Evolutionary conservation across 2,888 invertebrate genomes (phyloP).

Genomic region (Philonicus albiceps): DNA sequence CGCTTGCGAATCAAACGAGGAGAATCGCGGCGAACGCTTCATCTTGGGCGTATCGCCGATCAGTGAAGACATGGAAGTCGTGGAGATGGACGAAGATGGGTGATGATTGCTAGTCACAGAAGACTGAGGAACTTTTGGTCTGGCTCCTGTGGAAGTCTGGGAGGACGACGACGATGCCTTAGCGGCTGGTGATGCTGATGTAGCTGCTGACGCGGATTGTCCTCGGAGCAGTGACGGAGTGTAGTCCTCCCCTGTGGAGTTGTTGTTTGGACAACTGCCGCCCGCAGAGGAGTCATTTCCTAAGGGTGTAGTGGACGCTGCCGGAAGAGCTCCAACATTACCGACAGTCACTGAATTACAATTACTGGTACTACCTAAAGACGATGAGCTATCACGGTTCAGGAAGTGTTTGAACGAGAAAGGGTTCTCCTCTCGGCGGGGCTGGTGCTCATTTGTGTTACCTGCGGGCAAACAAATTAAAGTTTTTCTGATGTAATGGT

Average conservation of each 20-base stretch:
- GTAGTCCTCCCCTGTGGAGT: neutral
- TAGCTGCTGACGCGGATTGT: neutral
- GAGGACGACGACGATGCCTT: slow-evolving; percentile 43
- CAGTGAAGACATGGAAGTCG: slow-evolving; percentile 45
- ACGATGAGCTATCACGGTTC: slow-evolving; percentile 67
- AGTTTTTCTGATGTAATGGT: neutral
- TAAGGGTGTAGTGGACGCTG: slow-evolving; percentile 45
- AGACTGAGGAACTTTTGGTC: slow-evolving; percentile 74
- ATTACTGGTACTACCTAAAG: slow-evolving; percentile 37
- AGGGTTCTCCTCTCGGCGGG: slow-evolving; percentile 72
- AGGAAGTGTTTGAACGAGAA: slow-evolving; percentile 88
- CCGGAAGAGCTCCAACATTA: slow-evolving; percentile 36
- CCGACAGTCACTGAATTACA: slow-evolving; percentile 4
- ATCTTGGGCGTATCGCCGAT: slow-evolving; percentile 56
- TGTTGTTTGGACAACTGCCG: neutral
- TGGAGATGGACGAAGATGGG: slow-evolving; percentile 46
- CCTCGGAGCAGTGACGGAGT: neutral
- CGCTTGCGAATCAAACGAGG: slow-evolving; percentile 64
- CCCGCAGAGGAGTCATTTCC: neutral
- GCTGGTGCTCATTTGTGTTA: slow-evolving; percentile 43
- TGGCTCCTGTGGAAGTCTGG: slow-evolving; percentile 71
- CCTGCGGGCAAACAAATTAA: neutral
- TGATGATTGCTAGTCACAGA: slow-evolving; percentile 53
- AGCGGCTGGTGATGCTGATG: neutral
- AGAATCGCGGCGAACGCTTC: slow-evolving; percentile 63